Base-by-base conservation (phyloP, 2,888 invertebrate genomes). In the Thysanoteuthis rhombus region DNA sequence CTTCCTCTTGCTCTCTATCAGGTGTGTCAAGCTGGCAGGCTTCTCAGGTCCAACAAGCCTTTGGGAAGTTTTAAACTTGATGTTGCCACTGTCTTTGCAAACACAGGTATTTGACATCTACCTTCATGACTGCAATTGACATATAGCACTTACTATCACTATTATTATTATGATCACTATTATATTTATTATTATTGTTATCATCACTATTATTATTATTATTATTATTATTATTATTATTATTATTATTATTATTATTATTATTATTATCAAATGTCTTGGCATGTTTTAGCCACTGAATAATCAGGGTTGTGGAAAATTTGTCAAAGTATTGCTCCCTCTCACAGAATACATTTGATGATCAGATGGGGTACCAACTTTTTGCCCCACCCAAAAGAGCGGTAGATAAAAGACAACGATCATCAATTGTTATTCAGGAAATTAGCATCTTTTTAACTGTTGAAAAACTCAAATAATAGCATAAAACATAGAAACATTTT, bases 41-140 rank as follows among this genome's bases (percentile, higher is more conserved):
- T 96, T 45, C 95, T 96, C 52, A 95, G 96, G 94, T 96, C 98
- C 95, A 98, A 98, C 97, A 98, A 98, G 97, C 98, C 98, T 95
- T 98, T 99, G 97, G 99, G 97, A 93, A 95, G 96, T 93, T 97
- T 97, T 95, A 97, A 97, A 95, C 97, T 98, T 98, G 98, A 98
- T 97, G 97, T 98, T 96, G 98, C 98, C 97, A 98, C 98, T 89
- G 98, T 98, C 96, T 98, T 98, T 97, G 98, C 98, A 97, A 97
- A 98, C 95, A 97, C 97, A 96, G 98, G 98, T 98, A 98, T 96
- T 93, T 92, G 40, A 45, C 89, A 93, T 89, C 32, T 89, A 89
- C 38, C 22, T 90, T 39, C 39, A 91, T 91, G 91, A 75, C 12
- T 75, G 8, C 75, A 75, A 19, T n/a, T n/a, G 19, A n/a, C 58